Evolutionary conservation across 2,888 invertebrate genomes (phyloP), one percentile per base, ranked within the genome.

Genomic region (Chalcis sispes): DNA sequence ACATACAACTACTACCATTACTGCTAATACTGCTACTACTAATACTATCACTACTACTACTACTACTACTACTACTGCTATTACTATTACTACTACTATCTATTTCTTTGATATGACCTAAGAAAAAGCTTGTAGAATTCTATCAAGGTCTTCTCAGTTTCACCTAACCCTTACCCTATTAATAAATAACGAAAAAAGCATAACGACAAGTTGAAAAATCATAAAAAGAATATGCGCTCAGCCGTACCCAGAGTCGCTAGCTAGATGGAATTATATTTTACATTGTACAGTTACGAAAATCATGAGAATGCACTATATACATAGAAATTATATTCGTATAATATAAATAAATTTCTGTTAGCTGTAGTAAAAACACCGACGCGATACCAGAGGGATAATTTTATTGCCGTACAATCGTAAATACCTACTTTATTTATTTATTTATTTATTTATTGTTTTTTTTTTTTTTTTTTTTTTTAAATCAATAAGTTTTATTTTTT

Each of bases 221-320:
- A 59, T 69, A 72, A 80, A 77, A 74, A 81, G 78, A 76, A 79
- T 77, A 81, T 79, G 77, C 79, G 80, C 82, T 82, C 83, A 82
- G 81, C 78, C 82, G 82, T 83, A 84, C 80, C 80, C 84, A 83
- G 83, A 83, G 79, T 83, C 80, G 83, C 85, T 85, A 86, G 86
- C 80, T 87, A 86, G 88, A 87, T 84, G 86, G 86, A 85, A 87
- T 85, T 86, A 87, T 88, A 88, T 87, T 87, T 88, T 88, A 86
- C 88, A 87, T 87, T 88, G 88, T 88, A 88, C 88, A 86, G 87
- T 65, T 72, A 58, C 46, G 13, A 61, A 64, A 66, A 18, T 20
- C 25, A 67, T 65, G 58, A 18, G 79, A 80, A 81, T 81, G 83
- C 83, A 84, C 83, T 82, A 81, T 80, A 80, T 82, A 83, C 82